phyloP scores from a whole-genome alignment of 2,888 invertebrate species.

The Cantharis nigra region DNA sequence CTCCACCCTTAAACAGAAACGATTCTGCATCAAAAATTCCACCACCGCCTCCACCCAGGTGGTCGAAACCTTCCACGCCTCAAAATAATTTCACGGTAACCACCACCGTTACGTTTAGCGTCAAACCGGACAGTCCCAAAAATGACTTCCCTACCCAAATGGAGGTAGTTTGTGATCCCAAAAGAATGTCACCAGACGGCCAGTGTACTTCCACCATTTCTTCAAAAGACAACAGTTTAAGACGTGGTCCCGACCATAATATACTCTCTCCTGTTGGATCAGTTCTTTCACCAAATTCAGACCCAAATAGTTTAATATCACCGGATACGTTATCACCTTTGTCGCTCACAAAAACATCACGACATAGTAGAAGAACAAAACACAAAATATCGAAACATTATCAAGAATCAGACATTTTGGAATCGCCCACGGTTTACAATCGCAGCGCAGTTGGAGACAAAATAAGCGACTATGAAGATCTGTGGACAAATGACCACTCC shows the following conservation, averaged over 20 bases:
- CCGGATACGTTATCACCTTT: slow-evolving; percentile 54
- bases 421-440: slow-evolving; percentile 81
- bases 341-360: slow-evolving; percentile 62
- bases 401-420: slow-evolving; percentile 81
- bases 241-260: slow-evolving; percentile 59
- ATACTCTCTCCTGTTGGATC: slow-evolving; percentile 48
- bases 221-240: slow-evolving; percentile 68
- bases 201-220: slow-evolving; percentile 67
- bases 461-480: slow-evolving; percentile 93
- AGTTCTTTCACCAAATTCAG: slow-evolving; percentile 54
- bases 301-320: slow-evolving; percentile 56
- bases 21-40: slow-evolving; percentile 62
- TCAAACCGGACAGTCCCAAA: slow-evolving; percentile 62
- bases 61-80: slow-evolving; percentile 75
- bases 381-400: slow-evolving; percentile 74
- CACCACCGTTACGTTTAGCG: slow-evolving; percentile 84
- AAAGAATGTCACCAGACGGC: slow-evolving; percentile 74
- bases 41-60: slow-evolving; percentile 83
- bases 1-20: slow-evolving; percentile 40
- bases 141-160: slow-evolving; percentile 38
- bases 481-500: slow-evolving; percentile 69
- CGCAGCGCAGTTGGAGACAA: slow-evolving; percentile 88
- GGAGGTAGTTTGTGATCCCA: slow-evolving; percentile 59
- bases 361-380: slow-evolving; percentile 61
- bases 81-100: slow-evolving; percentile 81